These are phyloP conservation scores for Cryptocheilus praepositus DNA, from an alignment of 2,888 invertebrate genomes.

Conservation along the genomic window DNA sequence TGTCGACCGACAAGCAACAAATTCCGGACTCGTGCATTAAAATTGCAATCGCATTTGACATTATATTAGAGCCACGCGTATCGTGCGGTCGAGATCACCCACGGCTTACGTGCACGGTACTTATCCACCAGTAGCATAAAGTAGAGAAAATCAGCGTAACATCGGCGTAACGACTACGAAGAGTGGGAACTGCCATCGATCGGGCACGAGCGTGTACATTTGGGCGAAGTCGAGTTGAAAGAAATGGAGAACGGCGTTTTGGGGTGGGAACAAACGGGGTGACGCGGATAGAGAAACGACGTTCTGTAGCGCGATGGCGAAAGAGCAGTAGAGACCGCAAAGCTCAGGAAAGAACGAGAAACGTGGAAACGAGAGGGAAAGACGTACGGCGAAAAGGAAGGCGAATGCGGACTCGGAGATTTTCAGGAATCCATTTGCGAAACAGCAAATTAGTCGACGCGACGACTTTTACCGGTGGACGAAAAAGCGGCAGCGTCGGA, in stretches of 20 bases:
- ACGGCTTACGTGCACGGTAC: too few species aligned
- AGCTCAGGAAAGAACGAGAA: neutral
- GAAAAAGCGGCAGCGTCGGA: neutral
- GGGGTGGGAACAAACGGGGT: too few species aligned
- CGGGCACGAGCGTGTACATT: too few species aligned
- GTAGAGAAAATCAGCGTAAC: neutral
- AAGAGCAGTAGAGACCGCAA: neutral
- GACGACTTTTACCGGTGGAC: conserved; percentile 5
- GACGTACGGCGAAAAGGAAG: conserved; percentile 2
- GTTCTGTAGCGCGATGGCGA: neutral
- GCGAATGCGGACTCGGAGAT: conserved; percentile 14
- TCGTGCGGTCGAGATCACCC: too few species aligned
- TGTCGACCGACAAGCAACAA: too few species aligned
- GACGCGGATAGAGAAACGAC: neutral
- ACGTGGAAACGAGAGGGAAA: neutral
- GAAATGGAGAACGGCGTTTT: neutral
- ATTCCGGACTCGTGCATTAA: too few species aligned
- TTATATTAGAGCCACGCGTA: too few species aligned
- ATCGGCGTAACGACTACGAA: conserved; percentile 14
- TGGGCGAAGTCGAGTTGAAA: conserved; percentile 1
- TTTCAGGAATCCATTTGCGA: conserved; percentile 53
- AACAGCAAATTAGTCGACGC: conserved; percentile 48
- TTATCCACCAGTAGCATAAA: neutral
- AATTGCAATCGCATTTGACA: too few species aligned
- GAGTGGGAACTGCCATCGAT: conserved; percentile 7